Evolutionary conservation across 1,140 invertebrate genomes (phyloP).

Genomic region (Oryctes rhinoceros): DNA sequence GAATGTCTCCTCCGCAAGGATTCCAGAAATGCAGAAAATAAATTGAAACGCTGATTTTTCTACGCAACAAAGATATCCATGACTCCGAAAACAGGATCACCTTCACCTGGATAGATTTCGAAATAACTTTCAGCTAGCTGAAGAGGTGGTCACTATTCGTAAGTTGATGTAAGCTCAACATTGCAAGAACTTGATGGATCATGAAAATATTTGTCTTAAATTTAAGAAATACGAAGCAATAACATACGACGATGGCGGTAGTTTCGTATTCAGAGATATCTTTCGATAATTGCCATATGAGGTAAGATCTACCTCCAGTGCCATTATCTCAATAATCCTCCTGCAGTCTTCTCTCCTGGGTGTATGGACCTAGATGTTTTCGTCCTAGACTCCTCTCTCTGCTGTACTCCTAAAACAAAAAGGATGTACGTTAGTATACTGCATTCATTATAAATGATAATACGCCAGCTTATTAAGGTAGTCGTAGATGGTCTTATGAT

Average conservation of each 20-base stretch:
- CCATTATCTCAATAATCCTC: too few relatives aligned
- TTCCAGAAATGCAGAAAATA: conserved; percentile 71
- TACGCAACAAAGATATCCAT: not conserved
- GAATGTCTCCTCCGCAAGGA: conserved; percentile 92
- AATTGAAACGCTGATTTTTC: not conserved
- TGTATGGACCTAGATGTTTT: too few relatives aligned
- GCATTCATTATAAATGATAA: too few relatives aligned
- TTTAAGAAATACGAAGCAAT: conserved; percentile 38
- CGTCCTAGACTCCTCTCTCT: too few relatives aligned
- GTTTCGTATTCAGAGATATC: conserved; percentile 91
- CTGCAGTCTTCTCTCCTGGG: too few relatives aligned
- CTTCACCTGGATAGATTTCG: conserved; percentile 90
- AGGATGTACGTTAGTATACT: too few relatives aligned
- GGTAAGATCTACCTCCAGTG: too few relatives aligned
- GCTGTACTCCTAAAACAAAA: too few relatives aligned
- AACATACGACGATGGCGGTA: conserved; percentile 85
- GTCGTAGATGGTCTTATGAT: too few relatives aligned
- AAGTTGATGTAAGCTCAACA: conserved; percentile 97
- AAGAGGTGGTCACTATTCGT: conserved; percentile 83
- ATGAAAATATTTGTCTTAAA: conserved; percentile 97
- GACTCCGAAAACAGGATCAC: conserved; percentile 93
- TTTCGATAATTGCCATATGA: conserved; percentile 94
- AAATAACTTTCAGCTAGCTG: conserved; percentile 96
- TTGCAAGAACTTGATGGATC: conserved; percentile 97
- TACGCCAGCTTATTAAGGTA: too few relatives aligned